Evolutionary conservation across 1,140 invertebrate genomes (phyloP), one percentile per base, ranked within the genome.

Genomic region (Magallana angulata): DNA sequence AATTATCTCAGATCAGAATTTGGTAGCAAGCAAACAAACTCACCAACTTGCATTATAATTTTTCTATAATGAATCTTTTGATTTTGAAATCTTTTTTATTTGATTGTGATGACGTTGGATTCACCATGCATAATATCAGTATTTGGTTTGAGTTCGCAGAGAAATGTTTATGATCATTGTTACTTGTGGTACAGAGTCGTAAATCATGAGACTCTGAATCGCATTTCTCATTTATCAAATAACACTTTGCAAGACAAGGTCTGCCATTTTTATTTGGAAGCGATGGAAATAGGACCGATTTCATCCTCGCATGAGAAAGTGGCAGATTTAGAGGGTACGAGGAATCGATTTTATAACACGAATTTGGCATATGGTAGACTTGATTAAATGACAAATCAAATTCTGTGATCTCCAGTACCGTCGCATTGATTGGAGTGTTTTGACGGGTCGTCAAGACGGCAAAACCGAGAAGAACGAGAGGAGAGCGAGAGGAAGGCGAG

Each of bases 341-440:
- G 36, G 24, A 18, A 76, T 76, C 68, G 68, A 76, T 76, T 76
- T 76, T 76, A 76, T 76, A 30, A 76, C 68, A 76, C 24, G 68
- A 76, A 76, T 76, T 76, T 76, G 68, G 68, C 68, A 76, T 76
- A 76, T 76, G 68, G 68, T 76, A 76, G 68, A 76, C 68, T 76
- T 76, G 68, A 76, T 76, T 76, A 76, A 76, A 76, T 76, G 68
- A 76, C 68, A 76, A 76, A 76, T 76, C 68, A 76, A 76, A 24
- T 76, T 76, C 68, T 76, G 30, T 24, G 68, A 76, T 76, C 68
- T 76, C 8, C 68, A 11, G 24, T 8, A 24, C 24, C 68, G 24
- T 11, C 68, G 24, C 24, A 76, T 76, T 76, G 68, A 76, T 76
- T 76, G 24, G 24, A 30, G 24, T 76, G 68, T 76, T 76, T 18